These are phyloP conservation scores for Blomia tropicalis DNA, from an alignment of 2,888 invertebrate genomes.

Conservation along the genomic window DNA sequence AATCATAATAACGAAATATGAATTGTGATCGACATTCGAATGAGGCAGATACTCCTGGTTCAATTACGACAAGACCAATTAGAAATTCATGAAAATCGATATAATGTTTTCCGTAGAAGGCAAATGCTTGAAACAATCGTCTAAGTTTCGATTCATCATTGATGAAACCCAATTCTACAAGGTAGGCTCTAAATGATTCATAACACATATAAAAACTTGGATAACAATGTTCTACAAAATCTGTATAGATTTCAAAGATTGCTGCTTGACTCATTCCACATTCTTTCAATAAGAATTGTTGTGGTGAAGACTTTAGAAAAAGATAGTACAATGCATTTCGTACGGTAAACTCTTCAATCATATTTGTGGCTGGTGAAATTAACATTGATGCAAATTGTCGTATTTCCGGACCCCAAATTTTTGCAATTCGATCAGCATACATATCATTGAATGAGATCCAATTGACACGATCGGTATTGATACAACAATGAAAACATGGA, in stretches of 20 bases:
- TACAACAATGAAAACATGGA: conserved; percentile 13
- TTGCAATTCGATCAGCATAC: neutral
- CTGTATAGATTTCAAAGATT: conserved; percentile 13
- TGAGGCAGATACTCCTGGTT: neutral
- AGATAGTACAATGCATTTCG: neutral
- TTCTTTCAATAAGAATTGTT: conserved; percentile 23
- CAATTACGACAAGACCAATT: conserved; percentile 9
- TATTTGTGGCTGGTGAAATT: neutral
- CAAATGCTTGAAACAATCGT: neutral
- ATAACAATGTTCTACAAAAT: conserved; percentile 24
- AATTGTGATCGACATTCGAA: neutral
- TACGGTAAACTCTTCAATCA: neutral
- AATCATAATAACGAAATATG: conserved; percentile 12
- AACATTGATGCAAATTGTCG: neutral
- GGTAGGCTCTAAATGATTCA: conserved; percentile 4
- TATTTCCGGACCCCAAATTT: conserved; percentile 26
- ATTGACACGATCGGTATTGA: conserved; percentile 9
- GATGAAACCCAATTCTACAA: neutral
- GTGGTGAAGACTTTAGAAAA: neutral
- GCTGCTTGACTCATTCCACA: conserved; percentile 5
- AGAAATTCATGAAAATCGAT: conserved; percentile 1
- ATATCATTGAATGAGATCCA: conserved; percentile 20
- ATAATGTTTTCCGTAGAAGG: neutral
- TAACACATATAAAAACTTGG: conserved; percentile 21
- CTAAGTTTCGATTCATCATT: neutral